phyloP scores from a whole-genome alignment of 1,140 invertebrate species.

The Chironomus striatipennis region DNA sequence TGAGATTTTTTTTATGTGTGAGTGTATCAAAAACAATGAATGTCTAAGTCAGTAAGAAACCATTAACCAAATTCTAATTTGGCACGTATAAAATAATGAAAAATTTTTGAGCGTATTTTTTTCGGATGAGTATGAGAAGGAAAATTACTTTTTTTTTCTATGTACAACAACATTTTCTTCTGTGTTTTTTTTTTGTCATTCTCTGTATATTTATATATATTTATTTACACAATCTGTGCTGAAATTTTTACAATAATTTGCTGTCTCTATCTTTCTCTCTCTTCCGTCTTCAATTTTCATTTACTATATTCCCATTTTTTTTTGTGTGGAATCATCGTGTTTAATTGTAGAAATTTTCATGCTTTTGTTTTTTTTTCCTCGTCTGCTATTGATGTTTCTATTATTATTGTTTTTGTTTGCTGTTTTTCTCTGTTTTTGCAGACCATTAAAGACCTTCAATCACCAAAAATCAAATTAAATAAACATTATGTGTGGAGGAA shows the following conservation, averaged over 20 bases:
- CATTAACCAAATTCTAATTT: neutral
- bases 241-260: neutral
- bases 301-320: neutral
- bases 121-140: neutral
- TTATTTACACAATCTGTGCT: slow-evolving; percentile 13
- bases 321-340: slow-evolving; percentile 10
- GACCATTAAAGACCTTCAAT: slow-evolving; percentile 12
- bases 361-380: no score
- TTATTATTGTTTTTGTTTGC: neutral
- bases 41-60: no score
- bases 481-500: neutral
- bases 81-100: slow-evolving; percentile 12
- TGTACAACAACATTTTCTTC: neutral
- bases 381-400: neutral
- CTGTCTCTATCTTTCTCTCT: neutral
- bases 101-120: slow-evolving; percentile 8
- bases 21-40: no score
- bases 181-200: no score
- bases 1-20: no score
- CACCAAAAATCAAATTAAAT: slow-evolving; percentile 14
- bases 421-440: neutral
- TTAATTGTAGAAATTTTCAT: neutral
- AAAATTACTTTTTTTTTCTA: neutral
- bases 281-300: neutral
- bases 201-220: neutral